A percentile compares a stretch with the other conserved stretches of the same genome.
These are phyloP conservation scores for Nixonia krombeini DNA, from an alignment of 1,140 invertebrate species.

Conservation along the genomic window DNA sequence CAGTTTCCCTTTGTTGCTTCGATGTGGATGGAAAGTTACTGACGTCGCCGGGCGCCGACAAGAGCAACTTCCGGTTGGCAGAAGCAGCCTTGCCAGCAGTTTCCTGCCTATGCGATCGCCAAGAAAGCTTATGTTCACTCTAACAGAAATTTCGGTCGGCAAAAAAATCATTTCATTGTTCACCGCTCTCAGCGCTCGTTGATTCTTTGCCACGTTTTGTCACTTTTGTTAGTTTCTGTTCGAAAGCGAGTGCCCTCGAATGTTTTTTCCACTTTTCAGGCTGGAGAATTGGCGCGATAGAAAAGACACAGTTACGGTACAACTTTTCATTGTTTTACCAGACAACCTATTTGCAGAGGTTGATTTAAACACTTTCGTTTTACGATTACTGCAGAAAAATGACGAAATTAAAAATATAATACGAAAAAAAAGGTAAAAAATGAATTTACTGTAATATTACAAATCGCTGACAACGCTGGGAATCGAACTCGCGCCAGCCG, in stretches of 20 bases:
- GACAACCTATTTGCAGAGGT: no score
- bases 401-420: no score
- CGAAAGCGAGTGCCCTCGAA: background rate
- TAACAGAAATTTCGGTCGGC: slow-evolving; percentile 35
- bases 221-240: slow-evolving; percentile 16
- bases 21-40: slow-evolving; percentile 18
- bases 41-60: slow-evolving; percentile 36
- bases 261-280: background rate
- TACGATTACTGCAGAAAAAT: no score
- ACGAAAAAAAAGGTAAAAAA: no score
- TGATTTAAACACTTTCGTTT: background rate
- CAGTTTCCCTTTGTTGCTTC: slow-evolving; percentile 31
- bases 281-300: no score
- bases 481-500: no score
- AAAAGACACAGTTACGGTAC: no score
- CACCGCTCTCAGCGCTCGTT: slow-evolving; percentile 19
- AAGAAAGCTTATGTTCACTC: slow-evolving; percentile 42
- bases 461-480: no score
- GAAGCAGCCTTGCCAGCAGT: slow-evolving; percentile 35
- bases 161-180: slow-evolving; percentile 37
- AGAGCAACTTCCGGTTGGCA: slow-evolving; percentile 37
- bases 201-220: slow-evolving; percentile 29
- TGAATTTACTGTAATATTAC: no score
- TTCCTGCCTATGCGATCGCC: slow-evolving; percentile 36
- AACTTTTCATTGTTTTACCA: no score